Evolutionary conservation across 2,888 invertebrate genomes (phyloP), one percentile per base, ranked within the genome.

Genomic region (Omphaloscelis lunosa): DNA sequence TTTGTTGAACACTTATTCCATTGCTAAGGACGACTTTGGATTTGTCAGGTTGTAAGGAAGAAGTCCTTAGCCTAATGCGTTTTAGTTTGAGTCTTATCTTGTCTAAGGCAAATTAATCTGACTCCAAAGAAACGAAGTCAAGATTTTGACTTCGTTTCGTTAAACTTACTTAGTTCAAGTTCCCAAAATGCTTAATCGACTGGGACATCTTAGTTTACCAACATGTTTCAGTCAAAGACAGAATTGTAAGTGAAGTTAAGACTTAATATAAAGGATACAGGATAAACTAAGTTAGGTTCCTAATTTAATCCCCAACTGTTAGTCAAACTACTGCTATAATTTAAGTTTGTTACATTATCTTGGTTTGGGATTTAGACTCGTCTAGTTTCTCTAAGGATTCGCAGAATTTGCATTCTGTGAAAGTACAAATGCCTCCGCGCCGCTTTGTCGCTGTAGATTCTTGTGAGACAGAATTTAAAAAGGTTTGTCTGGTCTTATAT

Each of bases 171-270:
- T 17, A 56, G 41, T 39, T 72, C 9, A 48, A 70, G 9, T 68
- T 27, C 23, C 29, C 11, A 67, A 77, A 51, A 45, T 15, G 39
- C 48, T 74, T 9, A 61, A 74, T 61, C 62, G 20, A 62, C 39
- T 67, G 34, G 62, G 62, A 34, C 45, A 45, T 72, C 69, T 23
- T 59, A 75, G 69, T 58, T 65, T 29, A 59, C n/a, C 51, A 65
- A 62, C 61, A 62, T 48, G 61, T 39, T 72, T 48, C 4, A 72
- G 17, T 61, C 68, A 72, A 68, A 79, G 61, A 27, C 56, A 62
- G 63, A 51, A 75, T 62, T 48, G 61, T 20, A 41, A 45, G n/a
- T 27, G 23, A 51, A 65, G 7, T 72, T 75, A 27, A 15, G 27
- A n/a, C 27, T n/a, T 27, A 20, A 67, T 67, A 72, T 78, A 70